These are phyloP conservation scores for Chrysomela aeneicollis DNA, from an alignment of 2,888 invertebrate genomes.

Conservation along the genomic window DNA sequence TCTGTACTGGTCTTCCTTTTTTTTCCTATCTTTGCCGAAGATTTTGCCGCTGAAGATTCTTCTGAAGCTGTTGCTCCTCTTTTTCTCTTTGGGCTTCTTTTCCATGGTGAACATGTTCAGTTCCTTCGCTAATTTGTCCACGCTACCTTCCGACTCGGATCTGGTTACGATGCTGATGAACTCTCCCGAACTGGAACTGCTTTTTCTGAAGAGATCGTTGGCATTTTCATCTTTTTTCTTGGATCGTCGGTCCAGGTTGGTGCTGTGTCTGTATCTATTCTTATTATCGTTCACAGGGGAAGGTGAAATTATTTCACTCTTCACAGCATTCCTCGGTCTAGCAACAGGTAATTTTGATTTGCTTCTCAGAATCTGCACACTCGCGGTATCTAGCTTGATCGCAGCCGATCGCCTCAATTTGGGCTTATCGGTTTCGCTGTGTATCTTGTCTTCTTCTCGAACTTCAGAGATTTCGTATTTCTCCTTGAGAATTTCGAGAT, in stretches of 20 bases:
- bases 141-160: constrained; percentile 55
- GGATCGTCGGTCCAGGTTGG: constrained; percentile 35
- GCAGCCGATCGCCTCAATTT: constrained; percentile 16
- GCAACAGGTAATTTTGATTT: constrained; percentile 39
- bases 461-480: constrained; percentile 43
- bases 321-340: constrained; percentile 36
- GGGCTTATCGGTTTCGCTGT: constrained; percentile 19
- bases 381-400: constrained; percentile 28
- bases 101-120: constrained; percentile 56
- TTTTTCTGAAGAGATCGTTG: constrained; percentile 39
- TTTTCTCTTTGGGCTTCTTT: constrained; percentile 53
- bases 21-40: constrained; percentile 58
- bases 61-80: constrained; percentile 55
- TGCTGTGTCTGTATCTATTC: constrained; percentile 32
- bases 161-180: constrained; percentile 44
- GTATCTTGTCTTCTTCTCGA: constrained; percentile 18
- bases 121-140: constrained; percentile 52
- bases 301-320: constrained; percentile 38
- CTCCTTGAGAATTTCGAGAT: constrained; percentile 44
- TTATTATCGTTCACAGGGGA: constrained; percentile 15
- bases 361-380: constrained; percentile 41
- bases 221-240: constrained; percentile 48
- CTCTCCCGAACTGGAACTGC: constrained; percentile 41
- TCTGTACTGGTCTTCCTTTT: constrained; percentile 55
- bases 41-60: constrained; percentile 53